Base-by-base conservation (phyloP, 1,140 invertebrate species). In the Zaprionus lachaisei region DNA sequence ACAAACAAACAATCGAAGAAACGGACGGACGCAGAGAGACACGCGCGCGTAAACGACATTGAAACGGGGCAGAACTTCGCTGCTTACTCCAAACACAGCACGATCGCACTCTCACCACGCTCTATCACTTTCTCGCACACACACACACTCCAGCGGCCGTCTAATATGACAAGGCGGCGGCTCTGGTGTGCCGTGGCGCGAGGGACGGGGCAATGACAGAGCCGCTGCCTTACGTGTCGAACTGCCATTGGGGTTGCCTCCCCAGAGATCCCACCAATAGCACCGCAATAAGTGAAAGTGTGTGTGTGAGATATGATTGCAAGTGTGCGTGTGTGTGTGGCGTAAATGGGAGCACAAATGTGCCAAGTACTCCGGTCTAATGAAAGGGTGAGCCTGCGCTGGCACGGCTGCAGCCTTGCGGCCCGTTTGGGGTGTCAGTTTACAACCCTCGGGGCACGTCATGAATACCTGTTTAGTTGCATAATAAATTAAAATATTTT, bases 381-480 rank as follows among this genome's bases (percentile, higher is more conserved):
- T 12, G 54, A 72, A 76, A 63, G 68, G 73, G 73, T 76, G 70
- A 72, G 63, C 69, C 57, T 14, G 5, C 38, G 15, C 20, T 17
- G 70, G 15, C 57, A 44, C 47, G 64, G 34, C 71, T 71, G 67
- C 47, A 63, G 47, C 62, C 37, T 47, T 44, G 73, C 47, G 55
- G 24, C 11, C 22, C 67, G 74, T 22, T 51, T 20, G 47, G 47
- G 20, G 79, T 76, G 80, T 86, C 83, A 71, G 56, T 73, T 67
- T 61, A 11, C 83, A 80, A 73, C 72, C 83, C 83, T 73, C 49
- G 55, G 83, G 77, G 76, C 69, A 73, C 58, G 49, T 64, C 77
- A 83, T 87, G 86, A 87, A 86, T 86, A 86, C 63, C 79, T 86
- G 83, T 87, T 86, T 80, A 86, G 77, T 80, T 72, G 83, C 79